Evolutionary conservation across 2,797 vertebrate genomes (phyloP).

Genomic region (Leptoclinus maculatus): DNA sequence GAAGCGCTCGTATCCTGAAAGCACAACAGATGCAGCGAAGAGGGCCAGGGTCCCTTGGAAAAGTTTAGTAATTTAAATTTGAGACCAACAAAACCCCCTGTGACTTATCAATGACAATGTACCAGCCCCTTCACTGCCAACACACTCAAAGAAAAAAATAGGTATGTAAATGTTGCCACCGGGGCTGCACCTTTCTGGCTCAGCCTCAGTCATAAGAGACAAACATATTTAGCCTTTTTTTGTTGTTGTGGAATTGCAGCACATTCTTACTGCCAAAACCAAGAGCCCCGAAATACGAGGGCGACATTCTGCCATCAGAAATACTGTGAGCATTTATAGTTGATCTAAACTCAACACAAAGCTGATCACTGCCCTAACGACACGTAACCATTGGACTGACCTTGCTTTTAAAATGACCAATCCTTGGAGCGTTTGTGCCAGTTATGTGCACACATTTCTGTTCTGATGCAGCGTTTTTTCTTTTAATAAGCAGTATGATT

Average conservation of each 20-base stretch:
- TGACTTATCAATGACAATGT: constrained; percentile 48
- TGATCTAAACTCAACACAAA: constrained; percentile 34
- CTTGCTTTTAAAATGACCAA: constrained; percentile 15
- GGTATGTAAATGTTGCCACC: neutral
- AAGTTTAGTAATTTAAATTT: neutral
- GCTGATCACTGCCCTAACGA: constrained; percentile 78
- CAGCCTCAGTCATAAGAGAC: neutral
- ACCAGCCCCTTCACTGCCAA: constrained; percentile 80
- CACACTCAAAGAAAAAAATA: neutral
- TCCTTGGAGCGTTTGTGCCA: constrained; percentile 11
- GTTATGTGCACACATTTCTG: no score
- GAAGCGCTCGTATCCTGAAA: constrained; percentile 37
- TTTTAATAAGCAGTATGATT: constrained; percentile 12
- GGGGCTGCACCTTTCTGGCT: neutral
- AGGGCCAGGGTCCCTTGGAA: constrained; percentile 3
- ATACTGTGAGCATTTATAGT: neutral
- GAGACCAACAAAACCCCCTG: constrained; percentile 28
- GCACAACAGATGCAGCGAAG: constrained; percentile 50
- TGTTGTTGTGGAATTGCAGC: neutral
- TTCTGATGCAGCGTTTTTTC: constrained; percentile 20
- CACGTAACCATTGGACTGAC: constrained; percentile 28
- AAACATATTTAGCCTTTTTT: neutral
- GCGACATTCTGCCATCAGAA: neutral
- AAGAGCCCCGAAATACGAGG: neutral
- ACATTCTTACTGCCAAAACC: constrained; percentile 59